A percentile compares a stretch with the other conserved stretches of the same genome.
Evolutionary conservation across 2,888 invertebrate genomes (phyloP).

Genomic region (Exocentrus adspersus): DNA sequence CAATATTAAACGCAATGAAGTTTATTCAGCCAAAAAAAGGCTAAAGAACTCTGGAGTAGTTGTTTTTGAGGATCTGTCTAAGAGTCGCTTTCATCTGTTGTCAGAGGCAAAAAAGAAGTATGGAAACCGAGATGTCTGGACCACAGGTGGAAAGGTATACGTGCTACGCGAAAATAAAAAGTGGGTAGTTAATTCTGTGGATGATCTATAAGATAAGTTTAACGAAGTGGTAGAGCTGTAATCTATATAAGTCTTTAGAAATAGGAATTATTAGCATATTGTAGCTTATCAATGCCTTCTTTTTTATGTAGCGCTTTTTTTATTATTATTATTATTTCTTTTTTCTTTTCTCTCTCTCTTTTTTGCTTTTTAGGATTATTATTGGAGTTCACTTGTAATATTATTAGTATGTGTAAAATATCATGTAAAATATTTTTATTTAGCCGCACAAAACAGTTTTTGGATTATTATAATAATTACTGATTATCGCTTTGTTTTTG

Average conservation of each 20-base stretch:
- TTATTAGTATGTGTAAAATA: no score
- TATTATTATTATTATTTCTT: not conserved
- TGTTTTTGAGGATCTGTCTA: not conserved
- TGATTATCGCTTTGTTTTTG: no score
- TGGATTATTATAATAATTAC: no score
- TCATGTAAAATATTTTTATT: no score
- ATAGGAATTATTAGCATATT: no score
- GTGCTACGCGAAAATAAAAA: not conserved
- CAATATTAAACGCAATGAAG: not conserved
- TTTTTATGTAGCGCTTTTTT: not conserved
- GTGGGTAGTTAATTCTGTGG: not conserved
- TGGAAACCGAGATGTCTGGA: not conserved
- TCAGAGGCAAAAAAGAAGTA: not conserved
- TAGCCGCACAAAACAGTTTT: no score
- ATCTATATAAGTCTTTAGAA: no score
- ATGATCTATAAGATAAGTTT: not conserved
- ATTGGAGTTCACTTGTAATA: not conserved
- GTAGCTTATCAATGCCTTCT: no score
- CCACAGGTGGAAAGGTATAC: not conserved
- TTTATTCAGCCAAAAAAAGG: not conserved
- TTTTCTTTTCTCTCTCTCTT: not conserved
- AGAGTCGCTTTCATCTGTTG: not conserved
- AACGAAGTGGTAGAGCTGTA: not conserved
- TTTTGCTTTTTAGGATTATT: not conserved
- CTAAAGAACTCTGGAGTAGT: not conserved